phyloP scores from a whole-genome alignment of 2,797 vertebrate species.

The Rhinophrynus dorsalis region DNA sequence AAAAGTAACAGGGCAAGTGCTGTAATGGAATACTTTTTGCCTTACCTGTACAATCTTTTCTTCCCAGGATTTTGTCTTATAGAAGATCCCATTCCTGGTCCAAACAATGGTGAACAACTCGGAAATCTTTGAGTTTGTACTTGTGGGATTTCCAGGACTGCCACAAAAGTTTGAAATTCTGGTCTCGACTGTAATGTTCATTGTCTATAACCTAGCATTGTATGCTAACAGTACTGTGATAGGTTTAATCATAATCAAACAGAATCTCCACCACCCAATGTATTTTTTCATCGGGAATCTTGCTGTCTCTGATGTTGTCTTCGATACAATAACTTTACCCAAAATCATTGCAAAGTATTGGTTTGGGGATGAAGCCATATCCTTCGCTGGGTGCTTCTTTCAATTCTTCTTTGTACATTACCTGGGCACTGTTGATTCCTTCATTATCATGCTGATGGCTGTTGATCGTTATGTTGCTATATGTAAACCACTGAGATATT shows the following conservation, averaged over 20 bases:
- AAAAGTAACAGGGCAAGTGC: no score
- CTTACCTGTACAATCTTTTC: no score
- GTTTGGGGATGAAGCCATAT: constrained; percentile 61
- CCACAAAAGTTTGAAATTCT: neutral
- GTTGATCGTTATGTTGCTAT: constrained; percentile 39
- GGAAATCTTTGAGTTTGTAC: constrained; percentile 9
- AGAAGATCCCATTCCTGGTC: no score
- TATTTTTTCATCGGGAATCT: constrained; percentile 65
- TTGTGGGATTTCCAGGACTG: constrained; percentile 31
- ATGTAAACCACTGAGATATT: constrained; percentile 32
- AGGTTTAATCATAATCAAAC: neutral
- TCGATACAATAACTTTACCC: constrained; percentile 68
- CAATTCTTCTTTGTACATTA: constrained; percentile 37
- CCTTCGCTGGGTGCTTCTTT: constrained; percentile 53
- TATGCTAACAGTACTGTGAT: constrained; percentile 21
- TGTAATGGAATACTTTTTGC: no score
- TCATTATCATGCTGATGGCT: constrained; percentile 37
- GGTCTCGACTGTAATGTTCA: constrained; percentile 10
- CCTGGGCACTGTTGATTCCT: constrained; percentile 17
- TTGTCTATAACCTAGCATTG: constrained; percentile 17
- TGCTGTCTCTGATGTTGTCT: constrained; percentile 60
- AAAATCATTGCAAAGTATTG: constrained; percentile 69
- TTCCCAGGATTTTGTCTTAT: no score
- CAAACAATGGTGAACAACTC: constrained; percentile 26
- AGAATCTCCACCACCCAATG: constrained; percentile 62